Conservation (phyloP, 2,888 invertebrate species). For the Antitype chi region DNA sequence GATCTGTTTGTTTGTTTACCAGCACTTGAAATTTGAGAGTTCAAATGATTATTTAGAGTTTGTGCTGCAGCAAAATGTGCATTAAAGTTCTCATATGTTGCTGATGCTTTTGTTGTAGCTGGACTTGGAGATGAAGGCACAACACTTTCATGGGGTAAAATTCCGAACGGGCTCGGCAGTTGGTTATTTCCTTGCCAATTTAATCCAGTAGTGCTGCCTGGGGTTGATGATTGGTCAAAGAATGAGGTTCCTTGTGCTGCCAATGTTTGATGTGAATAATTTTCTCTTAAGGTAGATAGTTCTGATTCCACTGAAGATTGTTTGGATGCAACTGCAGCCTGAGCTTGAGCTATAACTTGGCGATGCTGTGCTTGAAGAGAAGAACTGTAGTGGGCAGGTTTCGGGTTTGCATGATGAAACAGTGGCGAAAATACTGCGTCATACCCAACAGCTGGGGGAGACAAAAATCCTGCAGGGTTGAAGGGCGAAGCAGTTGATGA, state of each 20-base stretch:
- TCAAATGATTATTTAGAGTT: conserved; percentile 92
- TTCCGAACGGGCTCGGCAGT: conserved; percentile 94
- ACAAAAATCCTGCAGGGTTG: conserved; percentile 93
- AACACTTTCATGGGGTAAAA: conserved; percentile 94
- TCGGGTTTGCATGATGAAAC: conserved; percentile 94
- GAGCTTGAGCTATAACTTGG: conserved; percentile 91
- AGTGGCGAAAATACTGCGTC: conserved; percentile 95
- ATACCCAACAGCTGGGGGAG: conserved; percentile 94
- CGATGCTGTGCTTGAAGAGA: conserved; percentile 92
- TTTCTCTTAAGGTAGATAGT: conserved; percentile 90
- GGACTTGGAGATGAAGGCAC: conserved; percentile 92
- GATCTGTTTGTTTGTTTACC: conserved; percentile 90
- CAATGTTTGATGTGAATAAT: conserved; percentile 91
- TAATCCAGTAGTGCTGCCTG: conserved; percentile 87
- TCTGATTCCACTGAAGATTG: conserved; percentile 91
- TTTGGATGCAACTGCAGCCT: conserved; percentile 90
- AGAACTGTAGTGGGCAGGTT: conserved; percentile 93
- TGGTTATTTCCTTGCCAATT: conserved; percentile 94
- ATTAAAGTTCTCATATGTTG: conserved; percentile 93
- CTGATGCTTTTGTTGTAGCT: conserved; percentile 90
- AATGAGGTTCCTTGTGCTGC: conserved; percentile 91
- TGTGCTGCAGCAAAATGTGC: conserved; percentile 93
- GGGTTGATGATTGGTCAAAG: conserved; percentile 92
- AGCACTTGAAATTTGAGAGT: conserved; percentile 91
- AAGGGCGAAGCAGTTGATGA: conserved; percentile 92